phyloP scores from a whole-genome alignment of 64 coral and sea anemone species.

The Hydrozoanthus tunicans region DNA sequence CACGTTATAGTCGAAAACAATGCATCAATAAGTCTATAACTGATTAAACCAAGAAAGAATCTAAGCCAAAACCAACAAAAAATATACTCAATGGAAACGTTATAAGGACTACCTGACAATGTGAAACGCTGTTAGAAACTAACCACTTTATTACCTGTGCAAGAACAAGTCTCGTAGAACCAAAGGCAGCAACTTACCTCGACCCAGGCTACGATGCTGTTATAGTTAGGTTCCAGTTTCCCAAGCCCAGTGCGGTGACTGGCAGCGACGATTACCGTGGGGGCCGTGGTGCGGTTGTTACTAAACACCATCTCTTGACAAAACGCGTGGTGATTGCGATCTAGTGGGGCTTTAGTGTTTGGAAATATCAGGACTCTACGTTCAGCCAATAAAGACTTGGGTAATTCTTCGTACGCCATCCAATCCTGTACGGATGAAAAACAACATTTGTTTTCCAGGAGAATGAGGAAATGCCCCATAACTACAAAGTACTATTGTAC shows the following conservation, averaged over 20 bases:
- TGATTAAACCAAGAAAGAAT: too few relatives aligned
- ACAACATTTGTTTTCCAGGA: not conserved
- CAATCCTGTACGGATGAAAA: constrained; percentile 56
- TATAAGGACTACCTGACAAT: too few relatives aligned
- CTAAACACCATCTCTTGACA: constrained; percentile 65
- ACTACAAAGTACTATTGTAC: too few relatives aligned
- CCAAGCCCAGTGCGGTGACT: constrained; percentile 49
- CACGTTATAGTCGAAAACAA: too few relatives aligned
- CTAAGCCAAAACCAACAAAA: too few relatives aligned
- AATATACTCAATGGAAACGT: too few relatives aligned
- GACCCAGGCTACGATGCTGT: constrained; percentile 79
- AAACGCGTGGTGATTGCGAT: constrained; percentile 62
- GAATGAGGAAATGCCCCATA: not conserved
- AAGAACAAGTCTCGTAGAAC: too few relatives aligned
- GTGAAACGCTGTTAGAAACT: too few relatives aligned
- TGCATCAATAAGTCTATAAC: too few relatives aligned
- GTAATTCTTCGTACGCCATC: constrained; percentile 69
- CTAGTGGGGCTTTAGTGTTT: constrained; percentile 55
- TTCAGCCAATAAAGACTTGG: constrained; percentile 37
- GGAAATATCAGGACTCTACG: constrained; percentile 53
- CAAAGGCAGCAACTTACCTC: constrained; percentile 34
- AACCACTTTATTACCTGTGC: too few relatives aligned
- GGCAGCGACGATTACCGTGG: constrained; percentile 69
- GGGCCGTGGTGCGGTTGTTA: constrained; percentile 43
- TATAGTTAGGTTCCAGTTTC: constrained; percentile 63